phyloP scores from a whole-genome alignment of 2,113 vertebrate species.

The Burhinus oedicnemus region DNA sequence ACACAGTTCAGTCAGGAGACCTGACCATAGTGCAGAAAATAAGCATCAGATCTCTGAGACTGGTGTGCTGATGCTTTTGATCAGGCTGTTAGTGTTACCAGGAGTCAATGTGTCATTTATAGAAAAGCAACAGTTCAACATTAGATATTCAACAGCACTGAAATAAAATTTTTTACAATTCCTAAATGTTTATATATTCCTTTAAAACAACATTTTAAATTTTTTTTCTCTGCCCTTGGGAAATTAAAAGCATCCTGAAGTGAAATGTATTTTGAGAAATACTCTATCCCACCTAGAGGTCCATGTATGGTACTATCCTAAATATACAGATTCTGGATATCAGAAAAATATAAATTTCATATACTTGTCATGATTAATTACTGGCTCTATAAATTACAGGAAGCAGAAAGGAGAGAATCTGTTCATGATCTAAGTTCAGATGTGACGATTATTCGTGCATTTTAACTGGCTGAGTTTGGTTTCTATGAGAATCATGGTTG shows the following conservation, averaged over 20 bases:
- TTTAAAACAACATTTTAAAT: background rate
- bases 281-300: background rate
- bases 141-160: background rate
- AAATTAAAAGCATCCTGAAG: background rate
- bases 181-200: background rate
- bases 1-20: fast-evolving
- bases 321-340: background rate
- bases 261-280: background rate
- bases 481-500: background rate
- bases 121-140: background rate
- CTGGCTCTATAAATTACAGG: background rate
- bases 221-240: background rate
- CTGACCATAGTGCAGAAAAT: background rate
- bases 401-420: background rate
- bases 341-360: background rate
- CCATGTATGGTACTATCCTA: background rate
- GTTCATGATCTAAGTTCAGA: background rate
- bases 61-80: background rate
- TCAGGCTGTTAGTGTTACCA: background rate
- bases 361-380: background rate
- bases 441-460: background rate
- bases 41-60: background rate
- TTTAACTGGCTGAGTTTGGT: background rate
- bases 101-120: background rate
- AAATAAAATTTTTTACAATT: background rate